Conservation (phyloP, 1,140 invertebrate species). For the Lepidostoma basale region DNA sequence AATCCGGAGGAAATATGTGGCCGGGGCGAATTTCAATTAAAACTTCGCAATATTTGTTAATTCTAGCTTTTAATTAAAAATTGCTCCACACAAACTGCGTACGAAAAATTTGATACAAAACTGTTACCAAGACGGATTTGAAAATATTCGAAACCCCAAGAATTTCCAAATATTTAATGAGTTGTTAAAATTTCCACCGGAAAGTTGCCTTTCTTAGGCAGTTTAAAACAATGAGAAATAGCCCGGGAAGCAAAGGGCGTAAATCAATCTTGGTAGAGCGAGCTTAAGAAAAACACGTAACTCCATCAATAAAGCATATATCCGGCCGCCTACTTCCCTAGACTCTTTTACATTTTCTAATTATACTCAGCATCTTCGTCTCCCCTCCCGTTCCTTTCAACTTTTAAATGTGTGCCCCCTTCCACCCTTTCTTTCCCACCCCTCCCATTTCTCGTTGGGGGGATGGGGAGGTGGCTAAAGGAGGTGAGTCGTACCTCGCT, state of each 20-base stretch:
- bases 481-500: too few species aligned
- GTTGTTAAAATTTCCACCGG: conserved; percentile 21
- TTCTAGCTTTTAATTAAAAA: conserved; percentile 28
- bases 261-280: conserved; percentile 18
- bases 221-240: conserved; percentile 29
- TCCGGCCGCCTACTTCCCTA: conserved; percentile 30
- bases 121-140: conserved; percentile 21
- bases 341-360: conserved; percentile 44
- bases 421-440: conserved; percentile 23
- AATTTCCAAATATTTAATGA: conserved; percentile 30
- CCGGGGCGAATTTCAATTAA: conserved; percentile 23
- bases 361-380: conserved; percentile 35
- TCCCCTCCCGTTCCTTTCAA: conserved; percentile 6
- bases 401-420: conserved; percentile 6
- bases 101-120: conserved; percentile 17
- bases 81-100: conserved; percentile 7
- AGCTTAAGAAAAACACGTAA: conserved; percentile 34
- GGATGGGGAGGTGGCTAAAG: neutral
- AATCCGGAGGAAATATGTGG: conserved; percentile 20
- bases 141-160: conserved; percentile 25
- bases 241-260: conserved; percentile 10
- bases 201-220: conserved; percentile 16
- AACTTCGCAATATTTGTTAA: conserved; percentile 25
- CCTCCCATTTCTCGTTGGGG: conserved; percentile 14
- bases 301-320: conserved; percentile 44